Percentiles rank a stretch among this genome's conserved stretches.
These are phyloP conservation scores for Batillaria attramentaria DNA, from an alignment of 1,140 invertebrate species.

Conservation along the genomic window DNA sequence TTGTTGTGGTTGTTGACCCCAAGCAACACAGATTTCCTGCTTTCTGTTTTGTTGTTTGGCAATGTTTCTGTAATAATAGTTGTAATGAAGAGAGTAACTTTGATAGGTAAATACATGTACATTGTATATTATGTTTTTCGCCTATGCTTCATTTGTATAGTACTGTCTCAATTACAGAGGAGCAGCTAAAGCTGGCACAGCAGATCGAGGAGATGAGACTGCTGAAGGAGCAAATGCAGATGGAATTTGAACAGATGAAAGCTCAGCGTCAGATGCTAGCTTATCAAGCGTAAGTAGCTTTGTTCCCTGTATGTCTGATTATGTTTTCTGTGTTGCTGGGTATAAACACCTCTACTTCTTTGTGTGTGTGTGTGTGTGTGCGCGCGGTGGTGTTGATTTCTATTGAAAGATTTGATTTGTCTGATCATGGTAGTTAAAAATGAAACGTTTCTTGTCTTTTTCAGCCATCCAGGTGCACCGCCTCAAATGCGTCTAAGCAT, in stretches of 20 bases:
- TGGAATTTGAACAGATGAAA: conserved; percentile 12
- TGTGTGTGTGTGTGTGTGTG: too few relatives aligned
- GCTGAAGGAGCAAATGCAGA: conserved; percentile 7
- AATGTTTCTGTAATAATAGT: too few relatives aligned
- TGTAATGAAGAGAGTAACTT: too few relatives aligned
- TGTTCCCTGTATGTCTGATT: background rate
- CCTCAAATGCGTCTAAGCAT: too few relatives aligned
- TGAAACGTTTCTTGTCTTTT: background rate
- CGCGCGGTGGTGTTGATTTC: too few relatives aligned
- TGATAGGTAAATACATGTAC: too few relatives aligned
- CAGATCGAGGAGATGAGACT: conserved; percentile 9
- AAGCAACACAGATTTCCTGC: too few relatives aligned
- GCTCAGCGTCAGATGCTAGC: conserved; percentile 4
- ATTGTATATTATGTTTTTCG: too few relatives aligned
- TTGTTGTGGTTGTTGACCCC: too few relatives aligned
- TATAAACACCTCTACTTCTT: too few relatives aligned
- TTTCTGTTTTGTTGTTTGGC: too few relatives aligned
- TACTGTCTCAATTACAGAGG: conserved; percentile 7
- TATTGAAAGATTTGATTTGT: background rate
- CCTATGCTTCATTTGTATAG: background rate
- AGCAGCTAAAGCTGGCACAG: conserved; percentile 23
- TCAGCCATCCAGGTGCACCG: too few relatives aligned
- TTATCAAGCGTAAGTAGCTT: background rate
- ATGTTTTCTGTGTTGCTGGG: background rate
- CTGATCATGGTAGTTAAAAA: background rate